Percentiles rank a stretch among this genome's conserved stretches.
Conservation (phyloP, 1,140 invertebrate genomes). For the Tigriopus japonicus region DNA sequence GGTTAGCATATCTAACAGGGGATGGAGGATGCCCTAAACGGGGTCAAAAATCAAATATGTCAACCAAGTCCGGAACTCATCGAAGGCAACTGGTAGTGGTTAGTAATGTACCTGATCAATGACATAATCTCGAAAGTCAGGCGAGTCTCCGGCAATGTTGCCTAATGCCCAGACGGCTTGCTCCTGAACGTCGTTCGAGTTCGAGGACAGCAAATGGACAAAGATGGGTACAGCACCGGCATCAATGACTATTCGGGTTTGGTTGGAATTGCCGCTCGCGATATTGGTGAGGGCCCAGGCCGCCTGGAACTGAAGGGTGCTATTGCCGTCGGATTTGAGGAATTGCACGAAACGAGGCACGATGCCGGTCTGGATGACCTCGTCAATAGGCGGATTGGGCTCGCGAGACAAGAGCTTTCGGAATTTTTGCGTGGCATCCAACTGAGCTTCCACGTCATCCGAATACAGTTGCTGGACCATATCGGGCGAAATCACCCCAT, state of each 20-base stretch:
- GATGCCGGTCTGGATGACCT: constrained; percentile 91
- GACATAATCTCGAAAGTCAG: constrained; percentile 76
- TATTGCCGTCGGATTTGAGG: constrained; percentile 59
- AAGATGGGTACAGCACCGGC: constrained; percentile 84
- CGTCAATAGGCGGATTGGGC: constrained; percentile 93
- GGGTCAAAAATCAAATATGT: constrained; percentile 23
- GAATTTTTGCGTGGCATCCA: constrained; percentile 81
- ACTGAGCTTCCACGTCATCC: constrained; percentile 53
- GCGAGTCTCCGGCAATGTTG: constrained; percentile 90
- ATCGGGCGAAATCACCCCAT: constrained; percentile 35
- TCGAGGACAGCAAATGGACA: constrained; percentile 50
- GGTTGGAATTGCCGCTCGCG: constrained; percentile 59
- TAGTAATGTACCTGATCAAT: constrained; percentile 42
- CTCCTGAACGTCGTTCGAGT: constrained; percentile 85
- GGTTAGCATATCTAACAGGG: constrained; percentile 35
- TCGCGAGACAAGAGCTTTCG: constrained; percentile 82
- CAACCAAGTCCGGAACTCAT: too few species aligned
- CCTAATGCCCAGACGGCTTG: constrained; percentile 91
- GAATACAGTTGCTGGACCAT: constrained; percentile 69
- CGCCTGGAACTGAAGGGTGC: constrained; percentile 86
- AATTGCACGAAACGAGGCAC: constrained; percentile 91
- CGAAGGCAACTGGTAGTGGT: background rate
- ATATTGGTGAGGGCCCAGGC: constrained; percentile 97
- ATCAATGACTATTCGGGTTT: constrained; percentile 81
- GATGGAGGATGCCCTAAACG: constrained; percentile 30